Conservation (phyloP, 2,888 invertebrate species). For the Cosmia pyralina region DNA sequence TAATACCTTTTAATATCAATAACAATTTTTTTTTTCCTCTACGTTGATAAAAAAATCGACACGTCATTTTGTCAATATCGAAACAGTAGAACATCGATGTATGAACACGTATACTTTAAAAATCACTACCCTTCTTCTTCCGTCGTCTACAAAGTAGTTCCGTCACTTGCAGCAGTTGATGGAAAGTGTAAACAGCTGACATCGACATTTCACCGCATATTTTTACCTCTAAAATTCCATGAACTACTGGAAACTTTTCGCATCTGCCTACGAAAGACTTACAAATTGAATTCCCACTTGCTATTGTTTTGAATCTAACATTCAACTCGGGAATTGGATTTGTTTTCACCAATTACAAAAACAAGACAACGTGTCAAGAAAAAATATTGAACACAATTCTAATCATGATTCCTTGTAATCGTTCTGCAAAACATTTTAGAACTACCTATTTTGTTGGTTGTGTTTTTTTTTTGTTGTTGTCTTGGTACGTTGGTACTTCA, state of each 20-base stretch:
- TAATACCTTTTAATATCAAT: neutral
- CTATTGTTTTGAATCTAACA: conserved; percentile 66
- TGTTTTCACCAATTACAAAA: conserved; percentile 59
- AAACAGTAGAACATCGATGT: too few relatives aligned
- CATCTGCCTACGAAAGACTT: conserved; percentile 60
- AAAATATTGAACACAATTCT: conserved; percentile 26
- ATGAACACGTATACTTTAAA: too few relatives aligned
- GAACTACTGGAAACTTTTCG: conserved; percentile 55
- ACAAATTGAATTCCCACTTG: conserved; percentile 65
- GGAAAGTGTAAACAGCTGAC: conserved; percentile 15
- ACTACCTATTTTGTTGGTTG: conserved; percentile 5
- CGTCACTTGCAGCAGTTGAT: neutral
- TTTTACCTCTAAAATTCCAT: conserved; percentile 45
- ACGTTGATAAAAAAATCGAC: too few relatives aligned
- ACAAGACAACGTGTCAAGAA: conserved; percentile 33
- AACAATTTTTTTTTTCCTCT: too few relatives aligned
- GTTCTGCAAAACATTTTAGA: conserved; percentile 14
- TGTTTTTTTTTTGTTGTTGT: neutral
- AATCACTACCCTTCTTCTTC: neutral
- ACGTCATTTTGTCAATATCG: too few relatives aligned
- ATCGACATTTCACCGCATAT: conserved; percentile 14
- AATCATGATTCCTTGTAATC: conserved; percentile 31
- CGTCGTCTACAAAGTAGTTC: neutral
- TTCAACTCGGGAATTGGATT: conserved; percentile 64
- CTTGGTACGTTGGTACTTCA: neutral